Evolutionary conservation across 2,113 vertebrate genomes (phyloP).

Genomic region (Gasterosteus aculeatus): DNA sequence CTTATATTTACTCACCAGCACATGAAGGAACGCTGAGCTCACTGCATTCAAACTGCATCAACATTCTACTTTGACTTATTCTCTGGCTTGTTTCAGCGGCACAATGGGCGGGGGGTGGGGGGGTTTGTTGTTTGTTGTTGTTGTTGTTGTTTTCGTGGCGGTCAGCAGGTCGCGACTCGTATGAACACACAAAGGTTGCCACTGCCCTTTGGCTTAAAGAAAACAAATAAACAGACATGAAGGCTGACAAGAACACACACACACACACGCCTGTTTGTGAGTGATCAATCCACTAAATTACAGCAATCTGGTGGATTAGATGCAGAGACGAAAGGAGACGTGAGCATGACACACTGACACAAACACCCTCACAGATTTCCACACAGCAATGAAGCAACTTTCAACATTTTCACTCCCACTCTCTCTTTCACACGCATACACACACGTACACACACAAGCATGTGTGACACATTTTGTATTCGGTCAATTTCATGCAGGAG

Average conservation of each 20-base stretch:
- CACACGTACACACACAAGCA: not conserved
- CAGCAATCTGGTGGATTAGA: slow-evolving; percentile 54
- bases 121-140: too few species aligned
- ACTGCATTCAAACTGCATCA: slow-evolving; percentile 4
- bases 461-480: not conserved
- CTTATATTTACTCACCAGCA: slow-evolving; percentile 1
- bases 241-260: not conserved
- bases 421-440: not conserved
- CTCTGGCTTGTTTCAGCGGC: not conserved
- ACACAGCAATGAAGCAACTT: not conserved
- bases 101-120: too few species aligned
- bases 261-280: slow-evolving; percentile 31
- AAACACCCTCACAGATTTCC: slow-evolving; percentile 7
- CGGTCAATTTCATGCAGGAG: slow-evolving; percentile 1
- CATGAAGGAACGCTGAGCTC: slow-evolving; percentile 25
- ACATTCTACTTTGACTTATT: slow-evolving; percentile 4
- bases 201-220: too few species aligned
- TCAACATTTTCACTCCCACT: slow-evolving; percentile 5
- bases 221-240: too few species aligned
- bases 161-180: too few species aligned
- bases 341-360: slow-evolving; percentile 12
- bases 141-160: too few species aligned
- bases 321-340: slow-evolving; percentile 13
- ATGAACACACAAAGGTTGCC: too few species aligned
- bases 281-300: slow-evolving; percentile 60